Evolutionary conservation across 2,113 vertebrate species (phyloP), one percentile per base, ranked within the genome.

Genomic region (Mormyrus iriodes): DNA sequence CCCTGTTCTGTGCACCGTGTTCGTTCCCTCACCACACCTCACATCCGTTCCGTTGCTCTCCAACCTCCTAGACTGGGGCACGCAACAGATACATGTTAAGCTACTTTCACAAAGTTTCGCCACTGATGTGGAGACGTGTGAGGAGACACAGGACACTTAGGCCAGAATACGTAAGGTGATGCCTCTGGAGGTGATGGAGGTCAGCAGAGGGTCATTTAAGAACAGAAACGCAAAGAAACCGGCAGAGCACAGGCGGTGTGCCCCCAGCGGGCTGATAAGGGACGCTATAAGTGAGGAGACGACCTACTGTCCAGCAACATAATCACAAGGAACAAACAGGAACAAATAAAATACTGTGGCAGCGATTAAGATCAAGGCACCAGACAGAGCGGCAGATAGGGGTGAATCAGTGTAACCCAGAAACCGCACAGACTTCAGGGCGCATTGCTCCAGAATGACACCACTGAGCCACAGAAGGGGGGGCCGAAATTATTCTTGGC

Each of bases 401-500:
- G 7, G 19, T 7, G 3, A 48, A 84, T 84, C 82, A n/a, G 42
- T 1, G 85, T 86, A 86, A 86, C 85, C 85, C 85, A 86, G 9
- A 86, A 86, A 39, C 3, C 27, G 27, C 31, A 12, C 27, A 9
- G 51, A 51, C 84, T 52, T 51, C 44, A 85, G 84, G 84, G 21
- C 17, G 4, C 82, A 4, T 44, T 84, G 82, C 82, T 84, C 82
- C 42, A 84, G 7, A 85, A 85, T 17, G n/a, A 51, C 46, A 85
- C 10, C 49, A 13, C 46, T 85, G 46, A 42, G 85, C 17, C 51
- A 53, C 85, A 86, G 85, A 86, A 86, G 85, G 51, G 15, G 39
- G 85, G 35, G 27, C 35, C 85, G 55, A 86, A 86, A 86, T 86
- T 86, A 86, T 86, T 86, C 85, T 55, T 86, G 49, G 31, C 1